Percentiles rank a stretch among this genome's conserved stretches.
Evolutionary conservation across 2,797 vertebrate genomes (phyloP).

Genomic region (Simalia tracyae): DNA sequence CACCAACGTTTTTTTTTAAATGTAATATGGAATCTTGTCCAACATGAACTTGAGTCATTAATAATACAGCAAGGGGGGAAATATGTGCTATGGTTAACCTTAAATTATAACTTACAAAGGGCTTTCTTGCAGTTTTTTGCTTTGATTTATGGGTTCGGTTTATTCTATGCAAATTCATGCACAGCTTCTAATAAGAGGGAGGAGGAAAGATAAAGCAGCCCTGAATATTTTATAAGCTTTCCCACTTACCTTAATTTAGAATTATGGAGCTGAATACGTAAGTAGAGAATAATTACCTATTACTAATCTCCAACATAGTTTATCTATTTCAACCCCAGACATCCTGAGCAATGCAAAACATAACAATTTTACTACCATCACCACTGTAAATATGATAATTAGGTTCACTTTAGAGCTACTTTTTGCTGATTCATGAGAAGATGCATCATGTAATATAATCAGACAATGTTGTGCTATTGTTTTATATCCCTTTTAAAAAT

Average conservation of each 20-base stretch:
- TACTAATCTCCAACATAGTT: conserved; percentile 88
- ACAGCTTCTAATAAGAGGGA: conserved; percentile 85
- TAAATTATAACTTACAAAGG: conserved; percentile 93
- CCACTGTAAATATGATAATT: conserved; percentile 82
- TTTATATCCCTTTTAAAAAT: conserved; percentile 75
- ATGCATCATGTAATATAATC: conserved; percentile 75
- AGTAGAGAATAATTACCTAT: conserved; percentile 95
- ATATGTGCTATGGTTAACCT: conserved; percentile 89
- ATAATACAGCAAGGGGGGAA: conserved; percentile 79
- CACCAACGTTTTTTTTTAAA: conserved; percentile 71
- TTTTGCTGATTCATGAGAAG: conserved; percentile 81
- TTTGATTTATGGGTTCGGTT: conserved; percentile 97
- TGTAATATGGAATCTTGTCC: conserved; percentile 81
- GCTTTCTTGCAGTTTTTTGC: conserved; percentile 81
- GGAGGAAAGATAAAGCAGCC: conserved; percentile 82
- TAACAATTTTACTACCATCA: conserved; percentile 77
- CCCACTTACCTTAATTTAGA: conserved; percentile 94
- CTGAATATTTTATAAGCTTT: conserved; percentile 96
- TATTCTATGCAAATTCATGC: conserved; percentile 94
- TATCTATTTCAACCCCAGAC: conserved; percentile 78
- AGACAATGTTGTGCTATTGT: conserved; percentile 69
- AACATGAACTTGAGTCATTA: conserved; percentile 79
- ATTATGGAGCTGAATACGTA: conserved; percentile 93
- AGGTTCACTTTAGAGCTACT: conserved; percentile 73
- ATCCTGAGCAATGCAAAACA: conserved; percentile 77